Evolutionary conservation across 1,140 invertebrate species (phyloP).

Genomic region (Anoplophora glabripennis): DNA sequence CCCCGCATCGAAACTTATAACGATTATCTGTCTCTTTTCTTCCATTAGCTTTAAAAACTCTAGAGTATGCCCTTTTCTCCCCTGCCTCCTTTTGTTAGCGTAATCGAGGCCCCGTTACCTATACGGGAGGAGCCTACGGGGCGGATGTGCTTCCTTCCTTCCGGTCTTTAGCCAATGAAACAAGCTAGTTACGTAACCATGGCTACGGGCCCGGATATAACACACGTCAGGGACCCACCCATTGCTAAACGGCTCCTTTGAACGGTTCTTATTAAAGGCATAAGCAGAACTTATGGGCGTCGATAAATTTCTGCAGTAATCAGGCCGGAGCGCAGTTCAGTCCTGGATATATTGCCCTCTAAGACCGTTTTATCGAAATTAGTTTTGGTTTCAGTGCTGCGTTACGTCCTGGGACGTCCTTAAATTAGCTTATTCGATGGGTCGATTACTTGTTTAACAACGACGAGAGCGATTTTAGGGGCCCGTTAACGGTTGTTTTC

Average conservation of each 20-base stretch:
- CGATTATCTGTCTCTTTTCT: conserved; percentile 7
- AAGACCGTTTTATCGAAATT: background rate
- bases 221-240: conserved; percentile 13
- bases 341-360: conserved; percentile 2
- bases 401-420: background rate
- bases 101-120: conserved; percentile 28
- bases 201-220: conserved; percentile 11
- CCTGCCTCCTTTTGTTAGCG: conserved; percentile 5
- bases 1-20: conserved; percentile 7
- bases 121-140: conserved; percentile 2
- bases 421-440: conserved; percentile 3
- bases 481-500: too few species aligned
- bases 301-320: conserved; percentile 12
- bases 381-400: conserved; percentile 5
- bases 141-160: conserved; percentile 31
- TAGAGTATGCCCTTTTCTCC: conserved; percentile 8
- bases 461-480: too few species aligned
- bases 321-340: conserved; percentile 3
- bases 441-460: background rate
- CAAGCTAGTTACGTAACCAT: conserved; percentile 16
- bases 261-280: conserved; percentile 13
- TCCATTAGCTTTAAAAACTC: conserved; percentile 4
- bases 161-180: conserved; percentile 33
- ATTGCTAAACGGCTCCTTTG: background rate
- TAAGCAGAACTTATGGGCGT: conserved; percentile 8